These are phyloP conservation scores for Aphelenchoides fujianensis DNA, from an alignment of 1,140 invertebrate genomes.

Conservation along the genomic window DNA sequence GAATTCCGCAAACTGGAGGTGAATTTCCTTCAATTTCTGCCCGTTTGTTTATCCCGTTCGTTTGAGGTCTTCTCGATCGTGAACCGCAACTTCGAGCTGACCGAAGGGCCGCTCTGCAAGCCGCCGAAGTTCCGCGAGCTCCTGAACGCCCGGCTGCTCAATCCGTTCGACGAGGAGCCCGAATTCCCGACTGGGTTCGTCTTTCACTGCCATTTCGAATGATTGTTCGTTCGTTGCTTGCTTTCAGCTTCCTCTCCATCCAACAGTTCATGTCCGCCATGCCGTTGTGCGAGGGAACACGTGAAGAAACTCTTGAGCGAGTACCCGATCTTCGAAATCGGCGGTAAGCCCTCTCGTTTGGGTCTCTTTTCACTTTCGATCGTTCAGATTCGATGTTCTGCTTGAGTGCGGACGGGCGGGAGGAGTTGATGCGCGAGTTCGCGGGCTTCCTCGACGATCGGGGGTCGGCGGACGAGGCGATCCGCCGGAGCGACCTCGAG, in stretches of 20 bases:
- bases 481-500: neutral
- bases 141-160: neutral
- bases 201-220: too few species aligned
- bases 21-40: neutral
- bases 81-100: neutral
- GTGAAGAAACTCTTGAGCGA: neutral
- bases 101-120: neutral
- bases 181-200: neutral
- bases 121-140: neutral
- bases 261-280: neutral
- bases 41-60: neutral
- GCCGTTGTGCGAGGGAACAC: neutral
- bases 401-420: neutral
- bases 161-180: conserved; percentile 3
- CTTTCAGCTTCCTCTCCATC: neutral
- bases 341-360: neutral
- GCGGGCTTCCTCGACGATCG: neutral
- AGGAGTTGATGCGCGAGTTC: conserved; percentile 2
- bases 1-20: neutral
- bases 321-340: conserved; percentile 9
- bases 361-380: neutral
- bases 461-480: neutral
- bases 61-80: conserved; percentile 3
- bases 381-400: neutral
- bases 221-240: neutral